These are phyloP conservation scores for Marmota flaviventris DNA, from an alignment of 2,113 vertebrate species.

Conservation along the genomic window DNA sequence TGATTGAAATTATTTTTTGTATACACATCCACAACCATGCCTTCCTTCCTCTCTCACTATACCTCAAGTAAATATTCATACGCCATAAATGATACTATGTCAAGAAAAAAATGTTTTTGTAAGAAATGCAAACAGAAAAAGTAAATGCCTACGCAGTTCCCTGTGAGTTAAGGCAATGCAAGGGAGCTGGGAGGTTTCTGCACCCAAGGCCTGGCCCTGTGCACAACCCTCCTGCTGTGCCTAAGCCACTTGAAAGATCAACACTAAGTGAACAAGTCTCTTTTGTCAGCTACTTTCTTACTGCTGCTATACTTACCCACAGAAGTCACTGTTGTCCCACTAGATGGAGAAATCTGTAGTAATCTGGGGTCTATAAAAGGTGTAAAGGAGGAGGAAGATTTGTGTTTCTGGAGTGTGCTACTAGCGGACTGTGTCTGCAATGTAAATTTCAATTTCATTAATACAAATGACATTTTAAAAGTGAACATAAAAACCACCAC, in stretches of 20 bases:
- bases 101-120: conserved; percentile 64
- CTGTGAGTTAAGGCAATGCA: conserved; percentile 70
- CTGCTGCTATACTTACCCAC: conserved; percentile 92
- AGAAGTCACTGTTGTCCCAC: conserved; percentile 97
- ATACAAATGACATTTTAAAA: conserved; percentile 87
- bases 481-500: conserved; percentile 57
- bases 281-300: conserved; percentile 40
- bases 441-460: conserved; percentile 90
- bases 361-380: conserved; percentile 99
- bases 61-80: not conserved
- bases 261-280: conserved; percentile 63
- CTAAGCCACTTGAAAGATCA: conserved; percentile 60
- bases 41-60: not conserved
- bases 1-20: conserved; percentile 66
- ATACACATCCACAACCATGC: rapidly evolving
- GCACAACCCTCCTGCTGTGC: not conserved
- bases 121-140: conserved; percentile 83
- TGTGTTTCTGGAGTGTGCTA: conserved; percentile 99
- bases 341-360: conserved; percentile 99
- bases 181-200: conserved; percentile 61
- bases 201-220: not conserved
- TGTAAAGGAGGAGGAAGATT: conserved; percentile 99
- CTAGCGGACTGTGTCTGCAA: conserved; percentile 98
- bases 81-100: not conserved
- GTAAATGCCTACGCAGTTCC: conserved; percentile 77